Evolutionary conservation across 2,888 invertebrate genomes (phyloP).

Genomic region (Syritta pipiens): DNA sequence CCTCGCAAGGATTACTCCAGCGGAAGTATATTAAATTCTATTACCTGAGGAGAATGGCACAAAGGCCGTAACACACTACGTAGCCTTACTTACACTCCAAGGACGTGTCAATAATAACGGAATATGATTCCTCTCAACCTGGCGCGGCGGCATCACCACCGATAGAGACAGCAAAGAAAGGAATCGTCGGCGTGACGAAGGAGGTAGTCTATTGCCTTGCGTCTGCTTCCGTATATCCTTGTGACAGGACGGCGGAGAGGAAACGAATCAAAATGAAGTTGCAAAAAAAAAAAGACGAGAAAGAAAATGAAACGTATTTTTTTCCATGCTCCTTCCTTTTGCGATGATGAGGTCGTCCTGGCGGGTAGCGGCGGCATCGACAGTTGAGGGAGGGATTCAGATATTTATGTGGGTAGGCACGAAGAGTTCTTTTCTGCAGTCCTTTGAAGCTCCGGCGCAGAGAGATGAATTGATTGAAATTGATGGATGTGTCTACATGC

Average conservation of each 20-base stretch:
- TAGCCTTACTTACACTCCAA: slow-evolving; percentile 49
- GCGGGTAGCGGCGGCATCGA: not conserved
- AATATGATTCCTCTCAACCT: slow-evolving; percentile 58
- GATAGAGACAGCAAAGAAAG: slow-evolving; percentile 11
- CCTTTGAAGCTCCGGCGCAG: slow-evolving; percentile 2
- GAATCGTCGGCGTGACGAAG: not conserved
- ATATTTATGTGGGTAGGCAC: too few relatives aligned
- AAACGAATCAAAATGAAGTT: slow-evolving; percentile 58
- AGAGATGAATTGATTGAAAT: slow-evolving; percentile 62
- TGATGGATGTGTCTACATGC: slow-evolving; percentile 57
- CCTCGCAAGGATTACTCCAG: slow-evolving; percentile 58
- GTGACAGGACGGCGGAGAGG: slow-evolving; percentile 6
- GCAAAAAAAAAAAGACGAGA: too few relatives aligned
- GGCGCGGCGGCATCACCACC: slow-evolving; percentile 27
- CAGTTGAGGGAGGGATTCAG: slow-evolving; percentile 1
- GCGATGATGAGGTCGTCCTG: slow-evolving; percentile 30
- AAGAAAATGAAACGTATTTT: too few relatives aligned
- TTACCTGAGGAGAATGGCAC: slow-evolving; percentile 64
- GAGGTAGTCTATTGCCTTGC: not conserved
- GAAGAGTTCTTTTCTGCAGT: too few relatives aligned
- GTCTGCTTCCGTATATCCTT: too few relatives aligned
- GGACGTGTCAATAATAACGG: slow-evolving; percentile 68
- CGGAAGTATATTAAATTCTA: slow-evolving; percentile 68
- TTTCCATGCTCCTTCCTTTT: slow-evolving; percentile 1
- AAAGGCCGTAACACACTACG: slow-evolving; percentile 24